Evolutionary conservation across 2,797 vertebrate genomes (phyloP), one percentile per base, ranked within the genome.

Genomic region (Buceros bicornis): DNA sequence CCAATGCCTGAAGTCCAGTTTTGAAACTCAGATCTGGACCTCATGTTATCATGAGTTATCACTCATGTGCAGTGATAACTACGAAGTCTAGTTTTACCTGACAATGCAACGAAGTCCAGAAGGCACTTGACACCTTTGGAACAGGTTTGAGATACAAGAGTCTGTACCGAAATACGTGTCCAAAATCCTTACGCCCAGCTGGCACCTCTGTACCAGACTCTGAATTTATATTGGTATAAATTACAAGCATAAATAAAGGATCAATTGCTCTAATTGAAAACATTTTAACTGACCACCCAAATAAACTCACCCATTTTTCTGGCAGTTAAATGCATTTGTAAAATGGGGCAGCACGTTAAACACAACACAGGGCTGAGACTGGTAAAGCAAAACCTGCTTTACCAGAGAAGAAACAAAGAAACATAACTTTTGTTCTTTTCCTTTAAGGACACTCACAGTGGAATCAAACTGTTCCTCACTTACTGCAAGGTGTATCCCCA

Each of bases 401-500:
- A 51, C 40, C 28, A 67, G 56, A 45, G 33, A 33, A 33, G 33
- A 33, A 33, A 33, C 33, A 33, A 94, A 28, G 50, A 62, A 79
- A n/a, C 20, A n/a, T 17, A 17, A 18, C 17, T 57, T 62, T 58
- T 24, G 4, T 19, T 33, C 24, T 50, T 19, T 66, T 43, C 21
- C 25, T 85, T 85, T 40, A 11, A 48, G 31, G 25, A 33, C 45
- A 54, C 1, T 2, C 35, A 43, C 11, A 58, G 11, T 17, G 21
- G n/a, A 50, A 58, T 16, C 45, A 22, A 26, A 5, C 2, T 24
- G 29, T 15, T 26, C 16, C 5, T n/a, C 33, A 92, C 98, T 21
- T 94, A 98, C 98, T 4, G 97, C 76, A 47, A 98, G 76, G 25
- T 97, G 66, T 37, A 98, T 72, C 16, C 98, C 98, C 35, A 94